These are phyloP conservation scores for Ormyrus pomaceus DNA, from an alignment of 2,888 invertebrate species.

Conservation along the genomic window DNA sequence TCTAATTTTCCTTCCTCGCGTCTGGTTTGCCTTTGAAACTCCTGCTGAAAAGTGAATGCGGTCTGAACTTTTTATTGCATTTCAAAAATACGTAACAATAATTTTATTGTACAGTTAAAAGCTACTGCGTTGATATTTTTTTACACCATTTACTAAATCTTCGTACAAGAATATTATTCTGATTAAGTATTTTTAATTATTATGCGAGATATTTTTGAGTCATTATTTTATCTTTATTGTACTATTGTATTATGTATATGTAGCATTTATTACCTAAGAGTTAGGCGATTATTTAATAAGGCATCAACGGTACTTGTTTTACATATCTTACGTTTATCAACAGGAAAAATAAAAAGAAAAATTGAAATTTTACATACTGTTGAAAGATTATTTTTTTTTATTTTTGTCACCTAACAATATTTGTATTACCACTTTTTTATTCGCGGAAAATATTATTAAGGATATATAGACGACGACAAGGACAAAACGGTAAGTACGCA, in stretches of 20 bases:
- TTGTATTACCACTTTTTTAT: no score
- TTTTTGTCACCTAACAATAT: no score
- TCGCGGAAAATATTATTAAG: no score
- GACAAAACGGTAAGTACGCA: no score
- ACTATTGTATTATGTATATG: constrained; percentile 32
- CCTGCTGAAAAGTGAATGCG: no score
- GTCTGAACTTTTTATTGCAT: no score
- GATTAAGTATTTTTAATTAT: constrained; percentile 24
- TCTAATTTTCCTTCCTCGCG: no score
- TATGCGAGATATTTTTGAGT: constrained; percentile 32
- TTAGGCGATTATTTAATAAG: constrained; percentile 35
- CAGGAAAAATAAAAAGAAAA: constrained; percentile 34
- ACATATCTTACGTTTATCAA: constrained; percentile 43
- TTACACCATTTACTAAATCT: constrained; percentile 16
- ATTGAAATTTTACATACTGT: constrained; percentile 9
- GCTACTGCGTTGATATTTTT: constrained; percentile 16
- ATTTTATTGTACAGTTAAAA: constrained; percentile 37
- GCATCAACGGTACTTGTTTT: constrained; percentile 47
- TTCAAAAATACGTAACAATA: background rate
- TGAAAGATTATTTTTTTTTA: background rate
- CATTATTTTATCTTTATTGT: constrained; percentile 40
- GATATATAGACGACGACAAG: no score
- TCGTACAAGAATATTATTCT: constrained; percentile 27
- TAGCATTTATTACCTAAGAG: constrained; percentile 28
- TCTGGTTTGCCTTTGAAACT: no score